Conservation (phyloP, 2,888 invertebrate genomes). For the Odontocerum albicorne region DNA sequence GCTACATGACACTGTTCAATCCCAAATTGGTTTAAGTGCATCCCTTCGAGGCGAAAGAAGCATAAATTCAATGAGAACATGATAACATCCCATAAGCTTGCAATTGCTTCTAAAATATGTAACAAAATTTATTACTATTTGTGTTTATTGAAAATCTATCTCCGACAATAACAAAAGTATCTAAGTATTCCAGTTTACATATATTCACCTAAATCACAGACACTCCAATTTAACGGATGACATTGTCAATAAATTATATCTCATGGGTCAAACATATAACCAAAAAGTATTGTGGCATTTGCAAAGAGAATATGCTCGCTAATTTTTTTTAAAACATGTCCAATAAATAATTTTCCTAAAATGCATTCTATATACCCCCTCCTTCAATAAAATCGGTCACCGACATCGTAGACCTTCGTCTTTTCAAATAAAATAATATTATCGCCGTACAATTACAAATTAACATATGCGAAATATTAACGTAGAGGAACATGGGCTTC, state of each 20-base stretch:
- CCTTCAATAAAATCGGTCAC: slow-evolving; percentile 5
- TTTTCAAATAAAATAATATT: slow-evolving; percentile 21
- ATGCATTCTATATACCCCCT: too few species aligned
- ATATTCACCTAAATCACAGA: slow-evolving; percentile 33
- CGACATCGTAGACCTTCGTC: slow-evolving; percentile 18
- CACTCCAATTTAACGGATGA: slow-evolving; percentile 6
- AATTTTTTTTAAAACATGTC: slow-evolving; percentile 16
- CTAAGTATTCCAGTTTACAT: slow-evolving; percentile 26
- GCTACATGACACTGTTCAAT: not conserved
- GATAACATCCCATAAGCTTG: not conserved
- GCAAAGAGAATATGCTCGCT: not conserved
- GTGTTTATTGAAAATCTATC: slow-evolving; percentile 7
- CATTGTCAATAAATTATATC: slow-evolving; percentile 10
- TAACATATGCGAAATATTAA: slow-evolving; percentile 24
- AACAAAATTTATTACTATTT: slow-evolving; percentile 10
- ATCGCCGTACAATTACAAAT: slow-evolving; percentile 25
- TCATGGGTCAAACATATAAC: slow-evolving; percentile 3
- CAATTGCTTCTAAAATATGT: slow-evolving; percentile 9
- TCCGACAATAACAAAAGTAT: slow-evolving; percentile 14
- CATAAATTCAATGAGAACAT: not conserved
- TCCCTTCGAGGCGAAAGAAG: slow-evolving; percentile 1
- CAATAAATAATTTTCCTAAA: slow-evolving; percentile 32
- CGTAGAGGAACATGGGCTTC: slow-evolving; percentile 27
- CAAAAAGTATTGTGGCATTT: not conserved
- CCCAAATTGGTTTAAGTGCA: too few species aligned